Evolutionary conservation across 2,888 invertebrate species (phyloP), one percentile per base, ranked within the genome.

Genomic region (Thymelicus acteon): DNA sequence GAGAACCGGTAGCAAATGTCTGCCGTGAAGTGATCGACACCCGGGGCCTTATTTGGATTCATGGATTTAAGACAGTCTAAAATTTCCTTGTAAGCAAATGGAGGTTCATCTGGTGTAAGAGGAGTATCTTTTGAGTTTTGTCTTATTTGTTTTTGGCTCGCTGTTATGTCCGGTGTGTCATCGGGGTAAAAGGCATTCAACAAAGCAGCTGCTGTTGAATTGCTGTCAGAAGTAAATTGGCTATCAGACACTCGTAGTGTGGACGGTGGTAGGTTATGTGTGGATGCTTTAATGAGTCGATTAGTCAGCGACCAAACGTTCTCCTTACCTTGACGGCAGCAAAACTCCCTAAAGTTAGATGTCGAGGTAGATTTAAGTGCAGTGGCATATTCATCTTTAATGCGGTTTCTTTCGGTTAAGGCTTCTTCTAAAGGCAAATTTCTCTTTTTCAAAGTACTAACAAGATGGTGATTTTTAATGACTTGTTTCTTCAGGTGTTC

Each of bases 341-440:
- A 80, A 8, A 80, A 80, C 0, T 78, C 74, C 2, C 72, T 64
- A 39, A 78, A 80, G 48, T 74, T 39, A 0, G 68, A 31, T 0
- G 73, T 72, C 0, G 77, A 76, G 0, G 57, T 8, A 1, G 52
- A 19, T 57, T 37, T 31, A 5, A 57, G 57, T 12, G 57, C 57
- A 1, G 52, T 7, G 7, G 57, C 4, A 12, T 57, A 57, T 57
- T 31, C 37, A 1, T 5, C 5, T 31, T 13, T 57, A 12, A 31
- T 1, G 0, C 57, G 12, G 6, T 57, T 13, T 31, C 31, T 57
- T 31, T 57, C 57, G 4, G 13, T 37, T 4, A 57, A 3, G 65
- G 37, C 37, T 4, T 57, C 37, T 13, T 57, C 57, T 12, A 57
- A 13, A 1, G 57, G 52, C 8, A 12, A 7, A n/a, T n/a, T 6